Conservation (phyloP, 1,140 invertebrate genomes). For the Metopolophium dirhodum region DNA sequence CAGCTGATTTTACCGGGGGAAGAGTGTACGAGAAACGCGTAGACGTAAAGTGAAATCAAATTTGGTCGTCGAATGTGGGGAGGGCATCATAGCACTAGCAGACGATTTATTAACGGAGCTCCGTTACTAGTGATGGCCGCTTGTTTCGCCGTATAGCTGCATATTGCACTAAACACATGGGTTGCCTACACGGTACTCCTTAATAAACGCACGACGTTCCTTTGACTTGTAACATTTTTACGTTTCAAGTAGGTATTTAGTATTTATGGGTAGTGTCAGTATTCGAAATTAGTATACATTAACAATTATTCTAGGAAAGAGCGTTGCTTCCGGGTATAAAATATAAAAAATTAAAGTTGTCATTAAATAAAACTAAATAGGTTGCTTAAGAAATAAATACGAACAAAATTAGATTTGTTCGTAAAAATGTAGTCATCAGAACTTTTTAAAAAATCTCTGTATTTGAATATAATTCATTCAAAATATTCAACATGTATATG, state of each 20-base stretch:
- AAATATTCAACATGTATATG: no score
- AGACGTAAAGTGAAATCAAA: background rate
- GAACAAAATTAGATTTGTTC: background rate
- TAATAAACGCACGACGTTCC: background rate
- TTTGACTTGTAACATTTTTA: background rate
- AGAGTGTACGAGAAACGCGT: background rate
- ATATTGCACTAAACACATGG: background rate
- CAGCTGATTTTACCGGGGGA: no score
- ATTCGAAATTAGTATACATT: background rate
- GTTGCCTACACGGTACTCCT: conserved; percentile 20
- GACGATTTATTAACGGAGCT: background rate
- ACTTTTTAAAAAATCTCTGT: background rate
- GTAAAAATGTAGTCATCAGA: background rate
- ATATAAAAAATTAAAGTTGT: background rate
- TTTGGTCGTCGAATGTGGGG: background rate
- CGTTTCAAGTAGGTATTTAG: background rate
- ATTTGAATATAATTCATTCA: no score
- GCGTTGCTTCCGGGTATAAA: background rate
- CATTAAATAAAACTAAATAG: background rate
- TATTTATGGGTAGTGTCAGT: background rate
- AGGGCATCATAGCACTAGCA: background rate
- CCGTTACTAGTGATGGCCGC: background rate
- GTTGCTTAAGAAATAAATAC: background rate
- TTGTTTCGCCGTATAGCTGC: background rate
- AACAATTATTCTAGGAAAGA: background rate